phyloP scores from a whole-genome alignment of 2,797 vertebrate species.

The Stomatorhinus walkeri region DNA sequence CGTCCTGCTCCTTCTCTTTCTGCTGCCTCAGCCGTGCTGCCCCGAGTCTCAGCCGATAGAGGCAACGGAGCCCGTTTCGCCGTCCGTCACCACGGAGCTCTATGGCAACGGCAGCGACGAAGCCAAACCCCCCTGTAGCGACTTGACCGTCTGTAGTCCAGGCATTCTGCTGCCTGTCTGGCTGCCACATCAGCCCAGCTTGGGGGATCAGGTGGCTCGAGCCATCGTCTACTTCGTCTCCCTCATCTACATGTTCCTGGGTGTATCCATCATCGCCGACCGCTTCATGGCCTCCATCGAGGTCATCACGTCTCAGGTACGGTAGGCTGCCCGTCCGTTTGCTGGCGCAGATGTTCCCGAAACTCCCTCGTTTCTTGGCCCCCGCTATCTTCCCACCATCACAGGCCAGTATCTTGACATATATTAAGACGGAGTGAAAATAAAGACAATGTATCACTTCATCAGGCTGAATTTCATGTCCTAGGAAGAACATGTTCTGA shows the following conservation, averaged over 20 bases:
- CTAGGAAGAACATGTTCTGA: neutral
- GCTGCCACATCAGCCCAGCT: slow-evolving; percentile 71
- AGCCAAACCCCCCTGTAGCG: slow-evolving; percentile 25
- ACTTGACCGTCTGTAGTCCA: slow-evolving; percentile 58
- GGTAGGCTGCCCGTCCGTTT: neutral
- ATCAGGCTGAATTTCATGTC: neutral
- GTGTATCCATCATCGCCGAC: slow-evolving; percentile 90
- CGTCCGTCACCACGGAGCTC: slow-evolving; percentile 32
- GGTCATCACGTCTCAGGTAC: slow-evolving; percentile 92
- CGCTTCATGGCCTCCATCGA: slow-evolving; percentile 97
- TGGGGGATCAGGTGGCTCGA: slow-evolving; percentile 72
- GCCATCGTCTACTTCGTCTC: slow-evolving; percentile 80
- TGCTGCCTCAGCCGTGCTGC: slow-evolving; percentile 41
- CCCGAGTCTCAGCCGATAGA: slow-evolving; percentile 44
- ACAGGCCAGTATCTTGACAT: neutral
- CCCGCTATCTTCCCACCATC: neutral
- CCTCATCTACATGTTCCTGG: slow-evolving; percentile 91
- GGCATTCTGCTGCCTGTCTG: slow-evolving; percentile 84
- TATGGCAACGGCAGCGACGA: slow-evolving; percentile 20
- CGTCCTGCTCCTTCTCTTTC: slow-evolving; percentile 38
- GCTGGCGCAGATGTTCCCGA: neutral
- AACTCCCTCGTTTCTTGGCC: neutral
- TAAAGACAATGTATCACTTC: neutral
- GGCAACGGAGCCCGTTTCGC: slow-evolving; percentile 27
- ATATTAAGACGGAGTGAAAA: neutral